Evolutionary conservation across 2,113 vertebrate species (phyloP), one percentile per base, ranked within the genome.

Genomic region (Etia nguti): DNA sequence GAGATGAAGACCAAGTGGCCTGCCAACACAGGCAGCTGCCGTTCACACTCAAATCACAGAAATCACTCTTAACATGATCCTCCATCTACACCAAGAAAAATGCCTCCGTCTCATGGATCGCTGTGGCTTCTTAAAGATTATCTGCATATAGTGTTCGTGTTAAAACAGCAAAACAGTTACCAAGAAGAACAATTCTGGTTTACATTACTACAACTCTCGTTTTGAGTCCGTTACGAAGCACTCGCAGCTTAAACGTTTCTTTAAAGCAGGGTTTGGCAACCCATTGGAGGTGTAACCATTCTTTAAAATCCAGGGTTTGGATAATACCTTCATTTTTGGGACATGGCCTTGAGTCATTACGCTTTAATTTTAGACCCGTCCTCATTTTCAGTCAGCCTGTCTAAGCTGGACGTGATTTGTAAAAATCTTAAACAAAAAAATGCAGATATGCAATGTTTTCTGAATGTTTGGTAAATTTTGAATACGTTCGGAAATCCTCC

Each of bases 21-120:
- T 90, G 90, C 91, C 86, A 95, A 55, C 81, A 84, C 60, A 80
- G 81, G 81, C 91, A 92, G 93, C 89, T 93, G 92, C 92, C 70
- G 82, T 88, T 91, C 90, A 91, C 82, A 89, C 90, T 90, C 56
- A 88, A 59, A 88, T 85, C 52, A 52, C 73, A 89, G 22, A 62
- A 82, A 81, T 83, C 79, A 6, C 31, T 52, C 29, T 87, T 26
- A 81, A 77, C 50, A 20, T 1, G 50, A 73, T 65, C 24, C 79
- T 50, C 84, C 56, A 24, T 65, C 55, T 4, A 70, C 59, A 5
- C 29, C 1, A 8, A 20, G 13, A 55, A 48, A 43, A 65, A 48
- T 22, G 2, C 3, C 4, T 31, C 16, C 12, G 16, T 54, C 26
- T 65, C 18, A 55, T 9, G 8, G 2, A n/a, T 34, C 2, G 2